phyloP scores from a whole-genome alignment of 2,888 invertebrate species.

The Charanyca ferruginea region DNA sequence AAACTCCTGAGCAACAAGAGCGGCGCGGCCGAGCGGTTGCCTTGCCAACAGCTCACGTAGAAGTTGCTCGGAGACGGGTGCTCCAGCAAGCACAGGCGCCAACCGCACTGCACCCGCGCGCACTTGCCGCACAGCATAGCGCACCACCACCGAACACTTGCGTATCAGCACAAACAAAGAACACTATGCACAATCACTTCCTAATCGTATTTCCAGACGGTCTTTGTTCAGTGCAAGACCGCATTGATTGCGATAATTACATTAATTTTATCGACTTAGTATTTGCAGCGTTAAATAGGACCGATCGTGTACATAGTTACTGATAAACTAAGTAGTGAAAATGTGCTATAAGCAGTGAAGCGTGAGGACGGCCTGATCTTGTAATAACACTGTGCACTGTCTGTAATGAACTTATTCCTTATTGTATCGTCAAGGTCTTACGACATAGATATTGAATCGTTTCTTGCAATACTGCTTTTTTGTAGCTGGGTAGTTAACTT shows the following conservation, averaged over 20 bases:
- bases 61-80: conserved; percentile 78
- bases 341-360: conserved; percentile 70
- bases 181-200: conserved; percentile 56
- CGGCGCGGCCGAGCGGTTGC: conserved; percentile 75
- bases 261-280: conserved; percentile 61
- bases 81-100: conserved; percentile 76
- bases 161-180: conserved; percentile 40
- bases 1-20: conserved; percentile 72
- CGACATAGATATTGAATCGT: conserved; percentile 62
- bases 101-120: conserved; percentile 69
- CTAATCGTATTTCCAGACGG: conserved; percentile 57
- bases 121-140: conserved; percentile 70
- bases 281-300: conserved; percentile 58
- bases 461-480: conserved; percentile 48
- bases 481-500: conserved; percentile 16
- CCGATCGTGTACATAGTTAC: conserved; percentile 69
- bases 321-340: conserved; percentile 73
- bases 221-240: conserved; percentile 52
- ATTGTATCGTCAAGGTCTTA: conserved; percentile 71
- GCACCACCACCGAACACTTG: conserved; percentile 38
- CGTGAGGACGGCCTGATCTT: conserved; percentile 72
- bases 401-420: conserved; percentile 70
- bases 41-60: conserved; percentile 84
- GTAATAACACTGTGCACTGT: conserved; percentile 64
- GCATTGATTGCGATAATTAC: conserved; percentile 61